Evolutionary conservation across 2,113 vertebrate genomes (phyloP).

Genomic region (Nyctereutes procyonoides): DNA sequence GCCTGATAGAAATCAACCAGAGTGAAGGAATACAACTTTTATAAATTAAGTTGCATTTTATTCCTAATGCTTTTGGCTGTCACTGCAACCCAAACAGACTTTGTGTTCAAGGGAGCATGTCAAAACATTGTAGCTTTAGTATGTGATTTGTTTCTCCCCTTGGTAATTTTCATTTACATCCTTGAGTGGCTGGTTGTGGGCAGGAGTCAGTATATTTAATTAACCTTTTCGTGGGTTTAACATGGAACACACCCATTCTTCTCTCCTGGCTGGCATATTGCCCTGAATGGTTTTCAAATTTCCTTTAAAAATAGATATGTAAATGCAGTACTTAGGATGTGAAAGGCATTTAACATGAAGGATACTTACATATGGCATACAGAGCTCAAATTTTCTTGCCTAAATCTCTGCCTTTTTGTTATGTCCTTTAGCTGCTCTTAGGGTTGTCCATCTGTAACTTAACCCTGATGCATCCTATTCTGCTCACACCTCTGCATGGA

Average conservation of each 20-base stretch:
- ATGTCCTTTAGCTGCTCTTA: neutral
- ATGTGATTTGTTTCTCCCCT: constrained; percentile 68
- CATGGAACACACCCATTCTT: constrained; percentile 23
- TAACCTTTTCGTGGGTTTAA: constrained; percentile 43
- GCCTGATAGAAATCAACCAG: neutral
- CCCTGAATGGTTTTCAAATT: constrained; percentile 20
- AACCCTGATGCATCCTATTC: neutral
- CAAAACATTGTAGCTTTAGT: constrained; percentile 68
- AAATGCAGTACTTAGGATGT: neutral
- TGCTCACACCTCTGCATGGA: neutral
- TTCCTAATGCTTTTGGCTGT: constrained; percentile 60
- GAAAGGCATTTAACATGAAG: neutral
- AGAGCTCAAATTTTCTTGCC: neutral
- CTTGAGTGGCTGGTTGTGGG: constrained; percentile 54
- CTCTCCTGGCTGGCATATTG: neutral
- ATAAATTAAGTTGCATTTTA: constrained; percentile 62
- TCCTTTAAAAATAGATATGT: constrained; percentile 48
- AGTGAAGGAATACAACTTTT: constrained; percentile 12
- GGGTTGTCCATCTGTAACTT: neutral
- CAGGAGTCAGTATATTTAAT: constrained; percentile 58
- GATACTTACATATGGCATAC: neutral
- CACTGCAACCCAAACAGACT: constrained; percentile 59
- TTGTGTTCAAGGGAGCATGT: constrained; percentile 66
- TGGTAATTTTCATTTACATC: constrained; percentile 64
- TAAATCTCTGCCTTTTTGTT: neutral